Conservation (phyloP, 2,888 invertebrate genomes). For the Pollenia amentaria region DNA sequence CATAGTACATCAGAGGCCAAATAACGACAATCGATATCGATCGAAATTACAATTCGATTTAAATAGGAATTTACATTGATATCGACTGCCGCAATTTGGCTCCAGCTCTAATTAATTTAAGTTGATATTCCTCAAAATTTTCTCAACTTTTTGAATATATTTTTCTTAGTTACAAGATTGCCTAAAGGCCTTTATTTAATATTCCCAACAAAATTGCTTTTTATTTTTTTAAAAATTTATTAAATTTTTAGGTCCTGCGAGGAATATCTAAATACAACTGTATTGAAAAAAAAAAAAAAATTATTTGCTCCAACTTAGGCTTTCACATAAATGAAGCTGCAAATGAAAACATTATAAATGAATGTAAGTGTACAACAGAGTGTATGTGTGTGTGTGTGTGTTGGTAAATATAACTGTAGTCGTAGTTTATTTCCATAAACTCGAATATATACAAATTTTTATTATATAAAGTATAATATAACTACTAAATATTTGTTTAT, state of each 20-base stretch:
- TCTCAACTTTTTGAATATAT: no score
- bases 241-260: constrained; percentile 22
- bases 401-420: background rate
- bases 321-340: background rate
- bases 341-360: background rate
- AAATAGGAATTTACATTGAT: no score
- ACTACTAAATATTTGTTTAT: constrained; percentile 58
- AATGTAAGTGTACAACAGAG: background rate
- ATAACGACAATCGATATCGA: no score
- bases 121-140: no score
- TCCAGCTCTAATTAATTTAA: no score
- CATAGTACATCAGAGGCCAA: no score
- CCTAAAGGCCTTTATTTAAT: background rate
- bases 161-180: background rate
- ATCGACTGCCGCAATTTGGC: no score
- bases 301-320: constrained; percentile 4
- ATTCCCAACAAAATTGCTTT: background rate
- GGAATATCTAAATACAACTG: background rate
- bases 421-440: constrained; percentile 11
- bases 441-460: background rate
- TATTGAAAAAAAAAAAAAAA: constrained; percentile 15
- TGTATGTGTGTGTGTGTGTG: background rate
- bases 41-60: no score
- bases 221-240: constrained; percentile 35
- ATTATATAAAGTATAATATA: constrained; percentile 32